Evolutionary conservation across 2,888 invertebrate genomes (phyloP).

Genomic region (Helobdella robusta): DNA sequence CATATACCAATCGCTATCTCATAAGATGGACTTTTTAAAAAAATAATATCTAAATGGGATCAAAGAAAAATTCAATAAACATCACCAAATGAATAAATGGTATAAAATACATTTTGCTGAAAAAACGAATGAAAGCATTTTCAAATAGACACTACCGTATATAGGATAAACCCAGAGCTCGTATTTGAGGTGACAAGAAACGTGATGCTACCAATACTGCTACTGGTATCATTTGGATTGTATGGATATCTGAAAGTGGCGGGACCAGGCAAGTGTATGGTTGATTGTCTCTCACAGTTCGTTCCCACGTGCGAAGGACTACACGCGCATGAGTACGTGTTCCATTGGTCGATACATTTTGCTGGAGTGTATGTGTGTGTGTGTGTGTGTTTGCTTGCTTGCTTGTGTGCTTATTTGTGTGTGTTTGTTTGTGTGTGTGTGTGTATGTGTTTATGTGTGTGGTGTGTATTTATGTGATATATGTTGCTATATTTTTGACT

Average conservation of each 20-base stretch:
- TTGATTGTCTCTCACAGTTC: slow-evolving; percentile 37
- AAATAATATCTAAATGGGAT: too few species aligned
- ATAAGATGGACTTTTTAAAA: too few species aligned
- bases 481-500: slow-evolving; percentile 38
- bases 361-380: slow-evolving; percentile 36
- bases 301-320: slow-evolving; percentile 38
- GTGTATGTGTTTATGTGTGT: too few species aligned
- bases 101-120: too few species aligned
- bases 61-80: too few species aligned
- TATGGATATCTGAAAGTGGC: slow-evolving; percentile 38
- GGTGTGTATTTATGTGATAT: neutral
- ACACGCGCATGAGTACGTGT: slow-evolving; percentile 38
- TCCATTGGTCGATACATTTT: slow-evolving; percentile 42
- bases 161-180: slow-evolving; percentile 38
- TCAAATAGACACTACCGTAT: slow-evolving; percentile 41
- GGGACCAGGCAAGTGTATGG: slow-evolving; percentile 37
- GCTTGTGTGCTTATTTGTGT: too few species aligned
- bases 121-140: too few species aligned
- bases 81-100: too few species aligned
- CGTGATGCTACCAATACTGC: slow-evolving; percentile 29
- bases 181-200: slow-evolving; percentile 36
- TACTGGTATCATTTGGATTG: neutral
- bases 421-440: too few species aligned
- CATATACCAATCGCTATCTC: neutral
- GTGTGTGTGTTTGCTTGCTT: too few species aligned